Base-by-base conservation (phyloP, 2,113 vertebrate genomes). In the Forbesichthys papilliferus region DNA sequence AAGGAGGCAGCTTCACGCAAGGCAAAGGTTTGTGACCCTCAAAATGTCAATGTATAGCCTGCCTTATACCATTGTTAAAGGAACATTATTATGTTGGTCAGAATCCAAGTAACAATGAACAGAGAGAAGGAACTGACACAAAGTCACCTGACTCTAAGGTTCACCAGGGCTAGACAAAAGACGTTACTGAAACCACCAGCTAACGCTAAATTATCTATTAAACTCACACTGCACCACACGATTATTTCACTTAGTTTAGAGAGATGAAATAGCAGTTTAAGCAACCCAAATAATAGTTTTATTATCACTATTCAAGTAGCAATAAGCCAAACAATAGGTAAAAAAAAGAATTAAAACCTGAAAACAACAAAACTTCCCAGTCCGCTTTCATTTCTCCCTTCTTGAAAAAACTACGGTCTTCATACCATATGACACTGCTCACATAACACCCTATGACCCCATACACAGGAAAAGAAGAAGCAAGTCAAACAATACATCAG, bases 321-420 rank as follows among this genome's bases (percentile, higher is more conserved):
- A 20, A 27, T 9, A 33, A 4, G 27, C 56, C 18, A 11, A 11
- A 33, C 1, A 18, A 71, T 34, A 36, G 36, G 71, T 81, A 68
- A 63, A 73, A 49, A 73, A 33, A 59, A 1, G 0, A 27, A 27
- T 3, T 27, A 27, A 73, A 51, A 36, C n/a, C 5, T 36, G 27
- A 12, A 27, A 27, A 27, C 27, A 27, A 27, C 27, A 2, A 27
- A 27, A 84, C 79, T 84, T 87, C 78, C 74, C 33, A 51, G 36
- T 75, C 48, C 14, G 56, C 53, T 71, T 78, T 79, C 79, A 81
- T 84, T 83, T 83, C 81, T 81, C 79, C 79, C 76, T 84, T 88
- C 85, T 55, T 73, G 67, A 1, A 54, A 11, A 77, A 62, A 63
- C 48, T 11, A 59, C 9, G 47, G 20, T 18, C 61, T 53, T 64